phyloP scores from a whole-genome alignment of 2,797 vertebrate species.

The Molossus molossus region DNA sequence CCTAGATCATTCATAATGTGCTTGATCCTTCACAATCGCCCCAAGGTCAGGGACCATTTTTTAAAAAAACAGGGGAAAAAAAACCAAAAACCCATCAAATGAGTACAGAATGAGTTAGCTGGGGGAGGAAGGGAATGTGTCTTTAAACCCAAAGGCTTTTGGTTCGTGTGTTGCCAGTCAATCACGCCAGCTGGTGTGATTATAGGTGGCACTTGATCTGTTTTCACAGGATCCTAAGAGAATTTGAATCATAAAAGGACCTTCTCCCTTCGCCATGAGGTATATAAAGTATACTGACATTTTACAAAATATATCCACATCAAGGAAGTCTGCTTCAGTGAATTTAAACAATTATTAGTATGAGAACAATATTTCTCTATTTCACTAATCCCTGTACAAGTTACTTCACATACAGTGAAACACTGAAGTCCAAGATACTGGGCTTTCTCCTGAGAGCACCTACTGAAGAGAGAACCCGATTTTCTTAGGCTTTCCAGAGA shows the following conservation, averaged over 20 bases:
- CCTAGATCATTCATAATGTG: slow-evolving; percentile 68
- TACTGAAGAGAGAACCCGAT: background rate
- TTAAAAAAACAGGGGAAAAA: background rate
- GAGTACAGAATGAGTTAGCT: background rate
- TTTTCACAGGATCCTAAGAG: slow-evolving; percentile 68
- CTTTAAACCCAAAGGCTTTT: slow-evolving; percentile 68
- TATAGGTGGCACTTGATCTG: slow-evolving; percentile 61
- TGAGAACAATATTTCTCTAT: slow-evolving; percentile 22
- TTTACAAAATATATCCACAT: background rate
- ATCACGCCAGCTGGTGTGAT: slow-evolving; percentile 58
- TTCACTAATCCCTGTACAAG: background rate
- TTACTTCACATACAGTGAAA: background rate
- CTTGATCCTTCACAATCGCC: slow-evolving; percentile 61
- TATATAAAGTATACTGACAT: slow-evolving; percentile 36
- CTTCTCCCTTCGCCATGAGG: background rate
- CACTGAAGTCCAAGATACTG: background rate
- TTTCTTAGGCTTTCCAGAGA: slow-evolving; percentile 24
- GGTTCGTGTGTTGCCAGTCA: slow-evolving; percentile 72
- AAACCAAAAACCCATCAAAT: background rate
- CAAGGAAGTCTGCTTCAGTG: background rate
- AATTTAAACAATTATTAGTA: slow-evolving; percentile 34
- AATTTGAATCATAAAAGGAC: slow-evolving; percentile 37
- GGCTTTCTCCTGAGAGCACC: background rate
- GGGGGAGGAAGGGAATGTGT: slow-evolving; percentile 25
- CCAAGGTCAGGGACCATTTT: slow-evolving; percentile 63